Percentiles rank a stretch among this genome's conserved stretches.
Evolutionary conservation across 2,113 vertebrate species (phyloP).

Genomic region (Lophura nycthemera): DNA sequence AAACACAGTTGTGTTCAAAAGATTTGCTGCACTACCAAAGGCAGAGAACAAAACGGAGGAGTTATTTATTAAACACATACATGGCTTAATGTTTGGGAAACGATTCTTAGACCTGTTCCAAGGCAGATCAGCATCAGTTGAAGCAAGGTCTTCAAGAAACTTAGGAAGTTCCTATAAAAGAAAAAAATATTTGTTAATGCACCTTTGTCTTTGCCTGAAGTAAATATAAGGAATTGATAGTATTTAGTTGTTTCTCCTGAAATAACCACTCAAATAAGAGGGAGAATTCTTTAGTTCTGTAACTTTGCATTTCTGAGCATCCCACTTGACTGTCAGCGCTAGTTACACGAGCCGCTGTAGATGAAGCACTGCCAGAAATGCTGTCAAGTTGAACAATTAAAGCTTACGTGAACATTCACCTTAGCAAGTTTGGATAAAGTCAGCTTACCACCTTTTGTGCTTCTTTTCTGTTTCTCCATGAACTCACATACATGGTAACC

Average conservation of each 20-base stretch:
- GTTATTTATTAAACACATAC: slow-evolving; percentile 74
- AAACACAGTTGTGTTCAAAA: slow-evolving; percentile 5
- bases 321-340: background rate
- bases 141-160: slow-evolving; percentile 93
- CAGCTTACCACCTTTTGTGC: background rate
- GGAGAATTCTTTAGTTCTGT: background rate
- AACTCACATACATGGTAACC: background rate
- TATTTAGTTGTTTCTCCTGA: background rate
- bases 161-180: slow-evolving; percentile 90
- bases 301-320: background rate
- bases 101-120: slow-evolving; percentile 98
- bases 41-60: background rate
- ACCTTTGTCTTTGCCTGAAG: background rate
- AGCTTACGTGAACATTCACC: slow-evolving; percentile 44
- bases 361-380: slow-evolving; percentile 4
- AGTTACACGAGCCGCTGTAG: background rate
- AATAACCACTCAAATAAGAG: background rate
- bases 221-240: background rate
- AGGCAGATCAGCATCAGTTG: slow-evolving; percentile 94
- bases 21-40: background rate
- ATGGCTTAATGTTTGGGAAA: slow-evolving; percentile 98
- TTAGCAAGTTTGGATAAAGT: slow-evolving; percentile 21
- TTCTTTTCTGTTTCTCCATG: background rate
- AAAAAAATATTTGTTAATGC: slow-evolving; percentile 29
- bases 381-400: slow-evolving; percentile 47